phyloP scores from a whole-genome alignment of 1,140 invertebrate species.

The Olivierus martensii region DNA sequence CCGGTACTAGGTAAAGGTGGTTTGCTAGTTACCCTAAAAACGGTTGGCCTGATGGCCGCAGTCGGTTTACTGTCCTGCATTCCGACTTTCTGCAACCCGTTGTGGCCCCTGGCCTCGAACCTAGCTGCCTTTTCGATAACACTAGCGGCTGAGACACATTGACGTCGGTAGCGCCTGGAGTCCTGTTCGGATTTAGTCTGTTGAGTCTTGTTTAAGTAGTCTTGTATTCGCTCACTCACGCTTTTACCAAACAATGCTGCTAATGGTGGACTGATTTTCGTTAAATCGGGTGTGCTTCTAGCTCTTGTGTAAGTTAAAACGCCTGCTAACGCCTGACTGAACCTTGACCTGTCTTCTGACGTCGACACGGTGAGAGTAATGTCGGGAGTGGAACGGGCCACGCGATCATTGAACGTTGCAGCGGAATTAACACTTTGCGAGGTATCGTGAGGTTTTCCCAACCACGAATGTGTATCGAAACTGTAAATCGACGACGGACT shows the following conservation, averaged over 20 bases:
- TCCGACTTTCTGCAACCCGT: too few relatives aligned
- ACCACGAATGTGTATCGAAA: too few relatives aligned
- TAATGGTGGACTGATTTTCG: background rate
- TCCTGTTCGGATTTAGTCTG: constrained; percentile 3
- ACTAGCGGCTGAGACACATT: constrained; percentile 9
- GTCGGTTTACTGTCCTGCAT: constrained; percentile 6
- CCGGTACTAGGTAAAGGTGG: background rate
- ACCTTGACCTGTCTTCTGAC: too few relatives aligned
- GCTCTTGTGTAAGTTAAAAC: too few relatives aligned
- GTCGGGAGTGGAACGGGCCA: too few relatives aligned
- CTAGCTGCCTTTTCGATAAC: constrained; percentile 10
- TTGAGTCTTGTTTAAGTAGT: constrained; percentile 3
- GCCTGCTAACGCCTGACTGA: too few relatives aligned
- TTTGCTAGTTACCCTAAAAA: background rate
- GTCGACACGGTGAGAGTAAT: too few relatives aligned
- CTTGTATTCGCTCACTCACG: constrained; percentile 10
- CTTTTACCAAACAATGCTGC: constrained; percentile 8
- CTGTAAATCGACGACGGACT: too few relatives aligned
- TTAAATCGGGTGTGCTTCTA: constrained; percentile 9
- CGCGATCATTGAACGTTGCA: too few relatives aligned
- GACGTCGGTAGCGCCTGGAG: constrained; percentile 2
- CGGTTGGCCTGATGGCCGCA: constrained; percentile 4
- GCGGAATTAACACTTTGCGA: too few relatives aligned
- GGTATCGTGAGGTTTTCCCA: too few relatives aligned
- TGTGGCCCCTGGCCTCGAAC: constrained; percentile 6